Base-by-base conservation (phyloP, 2,797 vertebrate genomes). In the Macropodus opercularis region DNA sequence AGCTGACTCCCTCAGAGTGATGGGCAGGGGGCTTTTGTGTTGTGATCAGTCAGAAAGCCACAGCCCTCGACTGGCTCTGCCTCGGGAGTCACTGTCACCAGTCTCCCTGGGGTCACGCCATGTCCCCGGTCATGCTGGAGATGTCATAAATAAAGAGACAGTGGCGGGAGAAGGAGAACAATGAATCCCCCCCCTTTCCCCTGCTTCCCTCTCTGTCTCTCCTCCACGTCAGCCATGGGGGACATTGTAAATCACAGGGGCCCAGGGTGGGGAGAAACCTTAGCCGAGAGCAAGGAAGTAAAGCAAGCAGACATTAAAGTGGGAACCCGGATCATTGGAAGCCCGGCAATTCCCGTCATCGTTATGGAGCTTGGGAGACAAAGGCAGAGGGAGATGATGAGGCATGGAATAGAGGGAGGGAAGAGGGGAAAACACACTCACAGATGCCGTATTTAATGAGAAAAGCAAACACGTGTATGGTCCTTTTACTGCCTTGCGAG, bases 101-200 rank as follows among this genome's bases (percentile, higher is more conserved):
- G 46, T 21, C 43, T 87, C 89, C 83, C 86, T 52, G 63, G 75
- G 86, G 89, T 88, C 76, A 69, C 19, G 11, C 66, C 57, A 21
- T 65, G 80, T 83, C 88, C 83, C 77, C 42, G 77, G 75, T 80
- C 72, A 61, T 75, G 70, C 79, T 75, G 74, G 69, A 86, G 83
- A 80, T 85, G 72, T 81, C 83, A 87, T 92, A 92, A 91, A 92
- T 91, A 92, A 91, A 87, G 65, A 77, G 79, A 88, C 75, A 70
- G 74, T 55, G 72, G 60, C 58, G 54, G 70, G 75, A 78, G 76
- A 80, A 63, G 61, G 72, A 79, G 85, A 85, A 88, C 85, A 91
- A 88, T 89, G 77, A 84, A 66, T 48, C 55, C 69, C 56, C 55
- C 69, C 56, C 69, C 43, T 61, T 53, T 38, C 46, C 29, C 46